Percentiles rank a stretch among this genome's conserved stretches.
phyloP scores from a whole-genome alignment of 2,888 invertebrate genomes.

The Monochamus alternatus region DNA sequence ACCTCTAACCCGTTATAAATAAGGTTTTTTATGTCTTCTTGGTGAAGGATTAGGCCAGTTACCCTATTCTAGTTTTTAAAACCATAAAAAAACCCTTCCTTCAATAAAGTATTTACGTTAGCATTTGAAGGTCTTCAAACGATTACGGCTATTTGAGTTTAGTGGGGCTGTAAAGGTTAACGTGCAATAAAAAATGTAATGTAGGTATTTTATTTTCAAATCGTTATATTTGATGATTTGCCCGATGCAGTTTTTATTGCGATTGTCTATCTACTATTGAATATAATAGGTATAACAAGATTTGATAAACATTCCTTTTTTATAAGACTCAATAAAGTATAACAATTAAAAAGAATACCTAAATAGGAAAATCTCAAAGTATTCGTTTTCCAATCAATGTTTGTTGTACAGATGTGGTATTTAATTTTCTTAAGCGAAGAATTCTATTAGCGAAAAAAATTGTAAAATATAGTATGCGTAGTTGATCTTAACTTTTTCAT shows the following conservation, averaged over 20 bases:
- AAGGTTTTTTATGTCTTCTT: slow-evolving; percentile 58
- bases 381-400: no score
- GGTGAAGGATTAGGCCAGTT: slow-evolving; percentile 61
- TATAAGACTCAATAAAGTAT: slow-evolving; percentile 4
- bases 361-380: no score
- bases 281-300: slow-evolving; percentile 30
- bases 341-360: no score
- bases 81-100: slow-evolving; percentile 60
- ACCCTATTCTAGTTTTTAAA: slow-evolving; percentile 54
- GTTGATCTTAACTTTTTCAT: no score
- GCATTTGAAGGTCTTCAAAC: slow-evolving; percentile 43
- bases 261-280: slow-evolving; percentile 21
- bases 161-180: slow-evolving; percentile 43
- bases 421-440: no score
- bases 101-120: slow-evolving; percentile 54
- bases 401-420: no score
- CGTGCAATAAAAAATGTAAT: slow-evolving; percentile 51
- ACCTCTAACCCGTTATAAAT: slow-evolving; percentile 56
- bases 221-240: slow-evolving; percentile 40
- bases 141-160: slow-evolving; percentile 20
- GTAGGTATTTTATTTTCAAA: slow-evolving; percentile 38
- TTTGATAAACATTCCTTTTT: no score
- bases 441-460: no score
- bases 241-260: slow-evolving; percentile 28
- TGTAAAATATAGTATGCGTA: no score